phyloP scores from a whole-genome alignment of 2,888 invertebrate genomes.

The Choristoneura rosaceana region DNA sequence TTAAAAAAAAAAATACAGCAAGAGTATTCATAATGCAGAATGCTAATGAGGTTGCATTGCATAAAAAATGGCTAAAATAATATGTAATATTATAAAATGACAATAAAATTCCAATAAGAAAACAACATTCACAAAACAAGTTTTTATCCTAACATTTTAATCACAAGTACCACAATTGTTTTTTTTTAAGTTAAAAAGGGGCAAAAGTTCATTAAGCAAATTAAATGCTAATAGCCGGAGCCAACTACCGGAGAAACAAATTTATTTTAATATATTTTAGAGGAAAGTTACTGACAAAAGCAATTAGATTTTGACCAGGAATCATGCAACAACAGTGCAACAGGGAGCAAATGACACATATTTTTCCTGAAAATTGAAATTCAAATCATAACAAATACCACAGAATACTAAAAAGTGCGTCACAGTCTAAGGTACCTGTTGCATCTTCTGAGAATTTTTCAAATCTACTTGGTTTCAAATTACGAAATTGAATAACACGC shows the following conservation, averaged over 20 bases:
- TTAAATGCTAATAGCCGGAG: background rate
- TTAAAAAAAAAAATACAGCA: no score
- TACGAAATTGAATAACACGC: constrained; percentile 53
- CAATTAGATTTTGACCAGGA: background rate
- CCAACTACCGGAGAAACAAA: background rate
- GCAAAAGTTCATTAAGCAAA: background rate
- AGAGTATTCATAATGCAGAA: no score
- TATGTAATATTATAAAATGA: background rate
- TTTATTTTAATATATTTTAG: background rate
- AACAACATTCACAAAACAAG: background rate
- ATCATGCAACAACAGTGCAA: background rate
- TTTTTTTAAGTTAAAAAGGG: background rate
- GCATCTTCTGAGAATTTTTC: constrained; percentile 45
- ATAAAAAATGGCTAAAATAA: background rate
- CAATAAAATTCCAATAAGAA: constrained; percentile 6
- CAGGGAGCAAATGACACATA: background rate
- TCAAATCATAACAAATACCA: constrained; percentile 21
- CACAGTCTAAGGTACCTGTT: constrained; percentile 41
- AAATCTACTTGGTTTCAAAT: constrained; percentile 55
- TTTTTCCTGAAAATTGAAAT: constrained; percentile 44
- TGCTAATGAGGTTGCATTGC: no score
- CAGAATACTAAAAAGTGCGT: constrained; percentile 40
- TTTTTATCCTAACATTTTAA: constrained; percentile 16
- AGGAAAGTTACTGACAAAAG: background rate
- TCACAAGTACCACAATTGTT: background rate